phyloP scores from a whole-genome alignment of 2,797 vertebrate species.

The Esox masquinongy region DNA sequence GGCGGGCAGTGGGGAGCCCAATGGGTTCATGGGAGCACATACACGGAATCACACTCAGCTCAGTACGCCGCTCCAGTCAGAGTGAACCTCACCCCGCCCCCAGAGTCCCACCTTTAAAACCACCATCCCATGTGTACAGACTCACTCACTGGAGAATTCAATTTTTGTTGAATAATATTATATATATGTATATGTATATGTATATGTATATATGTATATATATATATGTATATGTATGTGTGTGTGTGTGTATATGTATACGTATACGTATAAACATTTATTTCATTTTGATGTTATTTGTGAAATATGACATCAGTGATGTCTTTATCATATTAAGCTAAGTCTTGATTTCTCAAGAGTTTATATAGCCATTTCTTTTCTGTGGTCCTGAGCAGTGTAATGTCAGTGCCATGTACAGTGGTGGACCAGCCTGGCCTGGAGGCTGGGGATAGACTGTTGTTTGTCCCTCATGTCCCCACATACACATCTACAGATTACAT shows the following conservation, averaged over 20 bases:
- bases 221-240: conserved; percentile 39
- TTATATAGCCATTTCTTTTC: conserved; percentile 91
- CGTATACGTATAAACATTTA: conserved; percentile 51
- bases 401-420: conserved; percentile 77
- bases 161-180: conserved; percentile 73
- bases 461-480: conserved; percentile 65
- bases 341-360: conserved; percentile 99
- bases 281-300: conserved; percentile 71
- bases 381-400: conserved; percentile 84
- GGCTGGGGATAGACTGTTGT: conserved; percentile 89
- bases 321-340: conserved; percentile 97
- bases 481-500: conserved; percentile 78
- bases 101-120: conserved; percentile 71
- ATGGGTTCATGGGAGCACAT: conserved; percentile 88
- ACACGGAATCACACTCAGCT: conserved; percentile 91
- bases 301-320: conserved; percentile 99
- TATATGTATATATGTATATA: conserved; percentile 55
- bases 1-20: conserved; percentile 83
- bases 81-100: conserved; percentile 76
- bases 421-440: conserved; percentile 72
- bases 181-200: conserved; percentile 55
- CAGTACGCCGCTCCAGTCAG: conserved; percentile 91
- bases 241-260: conserved; percentile 60
- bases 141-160: conserved; percentile 77
- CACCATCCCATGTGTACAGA: conserved; percentile 83